These are phyloP conservation scores for Diplazon laetatorius DNA, from an alignment of 2,888 invertebrate species.

Conservation along the genomic window DNA sequence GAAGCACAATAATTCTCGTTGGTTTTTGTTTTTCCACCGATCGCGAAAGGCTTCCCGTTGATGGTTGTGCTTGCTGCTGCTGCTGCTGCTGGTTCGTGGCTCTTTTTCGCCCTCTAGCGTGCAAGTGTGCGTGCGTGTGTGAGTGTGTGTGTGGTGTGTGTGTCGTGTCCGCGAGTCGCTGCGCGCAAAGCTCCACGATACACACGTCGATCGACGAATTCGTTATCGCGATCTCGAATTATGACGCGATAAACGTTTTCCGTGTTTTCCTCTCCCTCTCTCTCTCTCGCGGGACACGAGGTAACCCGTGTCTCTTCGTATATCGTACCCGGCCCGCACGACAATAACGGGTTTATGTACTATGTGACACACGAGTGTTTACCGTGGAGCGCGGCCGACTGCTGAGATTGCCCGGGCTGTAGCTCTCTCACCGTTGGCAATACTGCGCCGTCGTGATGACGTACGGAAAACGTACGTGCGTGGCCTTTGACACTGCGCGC, in stretches of 20 bases:
- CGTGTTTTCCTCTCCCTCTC: too few relatives aligned
- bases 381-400: constrained; percentile 56
- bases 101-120: constrained; percentile 5
- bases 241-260: constrained; percentile 22
- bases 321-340: constrained; percentile 58
- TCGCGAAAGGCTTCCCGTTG: constrained; percentile 10
- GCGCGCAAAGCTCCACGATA: background rate
- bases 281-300: constrained; percentile 37
- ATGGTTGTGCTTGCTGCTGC: background rate
- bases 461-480: constrained; percentile 13
- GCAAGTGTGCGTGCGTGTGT: background rate
- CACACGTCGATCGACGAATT: background rate
- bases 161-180: background rate
- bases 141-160: background rate
- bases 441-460: constrained; percentile 49
- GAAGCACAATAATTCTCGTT: background rate
- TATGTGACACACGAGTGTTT: constrained; percentile 61
- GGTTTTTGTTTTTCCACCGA: constrained; percentile 29
- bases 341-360: constrained; percentile 42
- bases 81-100: background rate
- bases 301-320: constrained; percentile 32
- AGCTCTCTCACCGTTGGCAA: constrained; percentile 52
- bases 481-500: background rate
- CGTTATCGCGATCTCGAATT: background rate
- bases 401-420: constrained; percentile 54